Percentiles rank a stretch among this genome's conserved stretches.
Conservation (phyloP, 2,888 invertebrate species). For the Hirudinaria manillensis region DNA sequence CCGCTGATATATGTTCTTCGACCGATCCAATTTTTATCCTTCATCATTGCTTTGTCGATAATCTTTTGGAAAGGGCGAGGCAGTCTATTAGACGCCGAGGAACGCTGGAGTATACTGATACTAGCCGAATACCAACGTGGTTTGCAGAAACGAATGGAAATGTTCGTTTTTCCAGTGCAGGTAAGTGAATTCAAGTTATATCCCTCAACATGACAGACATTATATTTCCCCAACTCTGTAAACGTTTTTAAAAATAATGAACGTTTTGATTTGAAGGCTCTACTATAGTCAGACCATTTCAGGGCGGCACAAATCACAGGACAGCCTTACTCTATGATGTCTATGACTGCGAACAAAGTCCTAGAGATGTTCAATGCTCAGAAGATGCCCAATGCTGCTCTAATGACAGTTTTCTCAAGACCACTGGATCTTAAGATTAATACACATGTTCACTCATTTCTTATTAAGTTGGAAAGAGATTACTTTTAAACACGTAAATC, state of each 20-base stretch:
- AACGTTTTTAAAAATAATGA: too few species aligned
- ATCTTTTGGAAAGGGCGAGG: slow-evolving; percentile 15
- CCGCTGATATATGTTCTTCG: slow-evolving; percentile 24
- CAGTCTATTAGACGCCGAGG: slow-evolving; percentile 6
- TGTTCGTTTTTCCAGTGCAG: not conserved
- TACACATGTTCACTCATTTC: too few species aligned
- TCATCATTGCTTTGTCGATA: slow-evolving; percentile 26
- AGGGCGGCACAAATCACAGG: not conserved
- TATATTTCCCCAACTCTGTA: too few species aligned
- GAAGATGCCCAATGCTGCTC: slow-evolving; percentile 13
- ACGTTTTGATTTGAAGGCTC: too few species aligned
- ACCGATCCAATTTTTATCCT: slow-evolving; percentile 21
- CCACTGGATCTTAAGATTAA: too few species aligned
- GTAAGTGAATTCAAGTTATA: not conserved
- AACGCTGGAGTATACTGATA: not conserved
- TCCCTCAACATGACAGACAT: too few species aligned
- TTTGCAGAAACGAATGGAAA: slow-evolving; percentile 2
- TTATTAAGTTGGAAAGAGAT: too few species aligned
- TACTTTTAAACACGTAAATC: too few species aligned
- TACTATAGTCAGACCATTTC: not conserved
- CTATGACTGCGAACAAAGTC: slow-evolving; percentile 12
- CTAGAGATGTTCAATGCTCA: slow-evolving; percentile 8
- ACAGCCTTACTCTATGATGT: not conserved
- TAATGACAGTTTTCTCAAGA: slow-evolving; percentile 6
- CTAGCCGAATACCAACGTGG: not conserved